phyloP scores from a whole-genome alignment of 1,140 invertebrate species.

The Reticulitermes speratus region DNA sequence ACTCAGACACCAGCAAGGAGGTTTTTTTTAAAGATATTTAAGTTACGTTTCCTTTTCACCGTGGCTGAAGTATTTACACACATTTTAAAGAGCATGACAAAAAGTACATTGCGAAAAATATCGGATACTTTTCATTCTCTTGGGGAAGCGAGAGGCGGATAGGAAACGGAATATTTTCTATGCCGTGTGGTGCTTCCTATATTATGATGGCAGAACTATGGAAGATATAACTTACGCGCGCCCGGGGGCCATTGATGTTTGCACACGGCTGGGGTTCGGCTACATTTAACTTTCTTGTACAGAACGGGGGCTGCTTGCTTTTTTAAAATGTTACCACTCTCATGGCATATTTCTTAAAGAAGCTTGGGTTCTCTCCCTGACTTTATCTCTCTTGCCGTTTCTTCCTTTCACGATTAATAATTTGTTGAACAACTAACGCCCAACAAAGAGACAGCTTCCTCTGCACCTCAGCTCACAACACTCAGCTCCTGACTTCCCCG shows the following conservation, averaged over 20 bases:
- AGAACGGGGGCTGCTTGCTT: neutral
- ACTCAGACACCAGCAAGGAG: no score
- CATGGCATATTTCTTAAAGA: slow-evolving; percentile 1
- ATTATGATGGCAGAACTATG: slow-evolving; percentile 15
- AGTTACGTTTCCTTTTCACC: neutral
- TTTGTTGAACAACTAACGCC: neutral
- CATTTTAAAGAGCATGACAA: neutral
- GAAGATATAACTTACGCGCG: neutral
- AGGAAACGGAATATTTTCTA: slow-evolving; percentile 2
- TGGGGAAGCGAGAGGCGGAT: neutral
- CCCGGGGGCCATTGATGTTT: neutral
- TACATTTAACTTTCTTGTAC: neutral
- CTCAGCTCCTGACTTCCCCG: neutral
- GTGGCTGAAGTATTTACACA: neutral
- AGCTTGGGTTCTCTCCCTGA: neutral
- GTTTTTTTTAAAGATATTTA: neutral
- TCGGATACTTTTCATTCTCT: slow-evolving; percentile 11
- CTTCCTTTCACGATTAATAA: neutral
- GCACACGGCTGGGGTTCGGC: neutral
- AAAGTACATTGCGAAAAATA: slow-evolving; percentile 10
- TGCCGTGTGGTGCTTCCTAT: neutral
- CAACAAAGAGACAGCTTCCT: neutral
- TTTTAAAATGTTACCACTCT: neutral
- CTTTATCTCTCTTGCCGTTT: neutral
- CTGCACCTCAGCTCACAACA: neutral